Evolutionary conservation across 2,888 invertebrate species (phyloP), one percentile per base, ranked within the genome.

Genomic region (Drosophila picticornis): DNA sequence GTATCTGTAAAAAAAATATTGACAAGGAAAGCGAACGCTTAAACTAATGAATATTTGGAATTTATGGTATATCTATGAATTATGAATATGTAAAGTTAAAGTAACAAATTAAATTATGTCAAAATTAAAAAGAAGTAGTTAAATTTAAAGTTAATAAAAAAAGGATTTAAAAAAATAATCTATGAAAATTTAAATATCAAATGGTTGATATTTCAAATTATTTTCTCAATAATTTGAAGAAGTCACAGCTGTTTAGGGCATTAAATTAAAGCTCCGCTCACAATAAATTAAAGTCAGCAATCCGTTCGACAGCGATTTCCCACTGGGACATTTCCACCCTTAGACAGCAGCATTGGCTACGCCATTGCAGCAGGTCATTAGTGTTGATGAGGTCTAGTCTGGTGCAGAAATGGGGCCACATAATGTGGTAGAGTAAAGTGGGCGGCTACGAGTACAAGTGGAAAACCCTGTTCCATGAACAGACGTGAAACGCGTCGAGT

Each of bases 321-420:
- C 66, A 66, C 63, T 60, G 75, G 55, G 75, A 4, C n/a, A 29
- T 16, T 61, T 57, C 43, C 57, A 32, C 31, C 46, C 59, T 36
- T 34, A 32, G 50, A 56, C 50, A 43, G 51, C 50, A 52, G 68
- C 81, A 57, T 68, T 70, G 75, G 50, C 72, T 70, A 67, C 83
- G 75, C 71, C 80, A 80, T 55, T 88, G 88, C 89, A 80, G 80
- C 84, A 80, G 75, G 87, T 85, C 85, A 85, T 85, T 85, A 85
- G 87, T 72, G 89, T 59, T 85, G 85, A 88, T 88, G 89, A 85
- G 89, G 72, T 60, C 62, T 57, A 60, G 32, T 67, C 13, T 50
- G 55, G 56, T 62, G 59, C 27, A 61, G 59, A 64, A 52, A 61
- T 32, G 43, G 60, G 48, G 53, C 31, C 69, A 51, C 53, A 25